A percentile compares a stretch with the other conserved stretches of the same genome.
Conservation (phyloP, 2,797 vertebrate species). For the Prunella strophiata region DNA sequence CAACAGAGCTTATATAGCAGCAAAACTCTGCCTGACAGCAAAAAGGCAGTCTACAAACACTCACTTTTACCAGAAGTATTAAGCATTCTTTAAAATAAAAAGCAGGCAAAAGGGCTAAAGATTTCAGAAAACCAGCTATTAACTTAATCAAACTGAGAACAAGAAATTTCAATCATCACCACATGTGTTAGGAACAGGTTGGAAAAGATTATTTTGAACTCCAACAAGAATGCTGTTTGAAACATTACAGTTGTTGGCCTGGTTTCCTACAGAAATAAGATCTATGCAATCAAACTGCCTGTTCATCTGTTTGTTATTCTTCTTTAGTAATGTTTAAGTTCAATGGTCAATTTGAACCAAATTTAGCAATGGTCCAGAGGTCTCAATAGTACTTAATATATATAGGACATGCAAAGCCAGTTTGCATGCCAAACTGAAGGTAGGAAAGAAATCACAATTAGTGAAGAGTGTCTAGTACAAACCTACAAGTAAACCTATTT, state of each 20-base stretch:
- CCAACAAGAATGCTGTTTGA: neutral
- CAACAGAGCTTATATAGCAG: neutral
- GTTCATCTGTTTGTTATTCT: neutral
- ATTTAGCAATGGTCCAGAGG: neutral
- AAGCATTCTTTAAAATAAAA: neutral
- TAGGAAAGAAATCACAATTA: neutral
- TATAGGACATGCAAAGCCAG: neutral
- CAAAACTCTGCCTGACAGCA: neutral
- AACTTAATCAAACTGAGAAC: neutral
- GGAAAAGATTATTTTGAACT: neutral
- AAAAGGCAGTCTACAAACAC: neutral
- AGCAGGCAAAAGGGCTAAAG: neutral
- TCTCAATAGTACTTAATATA: neutral
- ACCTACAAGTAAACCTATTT: neutral
- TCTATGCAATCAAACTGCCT: neutral
- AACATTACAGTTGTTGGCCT: neutral
- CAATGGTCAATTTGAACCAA: neutral
- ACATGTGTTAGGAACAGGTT: neutral
- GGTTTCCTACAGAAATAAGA: neutral
- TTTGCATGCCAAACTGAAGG: no score
- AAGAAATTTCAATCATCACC: neutral
- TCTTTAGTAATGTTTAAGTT: neutral
- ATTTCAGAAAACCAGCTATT: neutral
- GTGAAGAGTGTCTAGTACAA: neutral
- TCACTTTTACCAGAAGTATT: neutral